These are phyloP conservation scores for Tipula vernalis DNA, from an alignment of 2,888 invertebrate genomes.

Conservation along the genomic window DNA sequence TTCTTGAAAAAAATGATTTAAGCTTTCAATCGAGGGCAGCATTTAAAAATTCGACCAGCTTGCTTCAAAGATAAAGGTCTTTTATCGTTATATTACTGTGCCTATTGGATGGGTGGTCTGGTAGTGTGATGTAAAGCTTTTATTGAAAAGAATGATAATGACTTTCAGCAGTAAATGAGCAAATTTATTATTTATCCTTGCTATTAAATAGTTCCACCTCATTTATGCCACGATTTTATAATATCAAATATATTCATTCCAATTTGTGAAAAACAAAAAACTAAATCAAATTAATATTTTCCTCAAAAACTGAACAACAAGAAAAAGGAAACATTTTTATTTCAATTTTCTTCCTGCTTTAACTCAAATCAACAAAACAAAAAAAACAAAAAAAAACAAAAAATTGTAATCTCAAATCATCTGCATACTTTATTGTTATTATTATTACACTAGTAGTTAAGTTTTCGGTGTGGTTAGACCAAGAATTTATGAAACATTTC, in stretches of 20 bases:
- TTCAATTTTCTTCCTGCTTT: neutral
- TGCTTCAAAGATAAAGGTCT: too few species aligned
- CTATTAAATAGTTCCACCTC: neutral
- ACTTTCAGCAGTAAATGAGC: too few species aligned
- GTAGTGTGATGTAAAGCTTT: too few species aligned
- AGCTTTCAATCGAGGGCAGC: too few species aligned
- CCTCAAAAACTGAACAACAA: neutral
- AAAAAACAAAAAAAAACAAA: neutral
- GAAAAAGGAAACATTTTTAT: neutral
- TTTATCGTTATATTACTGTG: too few species aligned
- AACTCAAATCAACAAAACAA: neutral
- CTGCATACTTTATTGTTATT: neutral
- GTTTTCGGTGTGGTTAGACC: neutral
- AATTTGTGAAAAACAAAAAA: neutral
- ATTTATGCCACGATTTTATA: neutral
- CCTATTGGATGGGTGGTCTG: too few species aligned
- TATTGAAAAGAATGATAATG: too few species aligned
- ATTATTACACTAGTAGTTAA: neutral
- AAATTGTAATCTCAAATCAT: neutral
- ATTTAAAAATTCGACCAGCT: too few species aligned
- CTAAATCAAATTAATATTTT: neutral
- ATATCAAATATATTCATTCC: neutral
- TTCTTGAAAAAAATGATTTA: too few species aligned
- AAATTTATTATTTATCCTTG: neutral
- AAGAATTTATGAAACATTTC: neutral